phyloP scores from a whole-genome alignment of 2,888 invertebrate species.

The Drosophila testacea region DNA sequence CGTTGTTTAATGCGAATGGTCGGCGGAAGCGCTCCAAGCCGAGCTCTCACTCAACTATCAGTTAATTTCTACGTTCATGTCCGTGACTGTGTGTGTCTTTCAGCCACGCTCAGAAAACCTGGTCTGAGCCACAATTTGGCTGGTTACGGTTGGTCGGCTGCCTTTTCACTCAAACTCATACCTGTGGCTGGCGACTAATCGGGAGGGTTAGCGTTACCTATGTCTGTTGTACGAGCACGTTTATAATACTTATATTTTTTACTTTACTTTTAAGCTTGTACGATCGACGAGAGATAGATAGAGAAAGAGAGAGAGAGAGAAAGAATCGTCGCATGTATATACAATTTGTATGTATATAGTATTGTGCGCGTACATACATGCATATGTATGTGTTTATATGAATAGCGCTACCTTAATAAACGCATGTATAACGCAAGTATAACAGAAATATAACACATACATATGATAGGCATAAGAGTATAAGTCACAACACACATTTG shows the following conservation, averaged over 20 bases:
- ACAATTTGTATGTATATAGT: not conserved
- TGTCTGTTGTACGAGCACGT: constrained; percentile 28
- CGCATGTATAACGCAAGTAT: not conserved
- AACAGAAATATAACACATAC: not conserved
- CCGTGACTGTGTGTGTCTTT: constrained; percentile 13
- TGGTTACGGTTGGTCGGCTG: constrained; percentile 73
- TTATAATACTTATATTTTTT: not conserved
- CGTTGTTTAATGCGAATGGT: constrained; percentile 60
- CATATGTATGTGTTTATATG: no score
- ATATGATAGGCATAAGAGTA: no score
- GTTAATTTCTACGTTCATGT: not conserved
- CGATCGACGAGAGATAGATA: constrained; percentile 20
- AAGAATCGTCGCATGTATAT: not conserved
- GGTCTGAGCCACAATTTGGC: constrained; percentile 31
- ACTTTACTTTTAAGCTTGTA: not conserved
- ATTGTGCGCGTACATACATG: not conserved
- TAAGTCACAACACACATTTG: constrained; percentile 5
- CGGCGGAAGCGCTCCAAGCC: constrained; percentile 58
- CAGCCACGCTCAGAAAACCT: constrained; percentile 66
- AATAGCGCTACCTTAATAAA: no score
- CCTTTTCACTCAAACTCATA: constrained; percentile 60
- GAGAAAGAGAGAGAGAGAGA: constrained; percentile 21
- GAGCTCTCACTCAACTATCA: constrained; percentile 45
- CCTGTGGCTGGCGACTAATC: constrained; percentile 58
- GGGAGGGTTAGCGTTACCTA: constrained; percentile 41